A percentile compares a stretch with the other conserved stretches of the same genome.
Evolutionary conservation across 2,113 vertebrate species (phyloP).

Genomic region (Falco punctatus): DNA sequence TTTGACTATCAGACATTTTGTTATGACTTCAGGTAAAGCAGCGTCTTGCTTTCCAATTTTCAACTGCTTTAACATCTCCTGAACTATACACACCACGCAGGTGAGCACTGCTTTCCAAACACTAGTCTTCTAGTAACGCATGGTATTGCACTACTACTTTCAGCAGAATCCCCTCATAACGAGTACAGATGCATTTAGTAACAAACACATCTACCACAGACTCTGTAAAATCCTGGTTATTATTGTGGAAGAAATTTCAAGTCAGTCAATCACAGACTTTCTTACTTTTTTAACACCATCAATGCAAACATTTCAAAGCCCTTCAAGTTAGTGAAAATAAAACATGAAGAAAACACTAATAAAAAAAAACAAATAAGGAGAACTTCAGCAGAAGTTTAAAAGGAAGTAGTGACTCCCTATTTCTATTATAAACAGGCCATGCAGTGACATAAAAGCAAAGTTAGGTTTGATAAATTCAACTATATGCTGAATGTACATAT

Average conservation of each 20-base stretch:
- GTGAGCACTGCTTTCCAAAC: not conserved
- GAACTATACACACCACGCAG: not conserved
- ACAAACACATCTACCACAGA: not conserved
- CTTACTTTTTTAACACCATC: not conserved
- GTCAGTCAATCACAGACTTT: not conserved
- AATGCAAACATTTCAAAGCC: not conserved
- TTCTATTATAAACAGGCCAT: not conserved
- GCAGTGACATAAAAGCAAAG: not conserved
- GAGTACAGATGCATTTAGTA: not conserved
- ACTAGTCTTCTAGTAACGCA: not conserved
- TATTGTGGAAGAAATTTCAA: not conserved
- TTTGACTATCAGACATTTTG: not conserved
- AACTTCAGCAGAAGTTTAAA: not conserved
- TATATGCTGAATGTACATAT: not conserved
- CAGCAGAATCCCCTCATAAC: rapidly evolving
- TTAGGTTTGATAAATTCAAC: not conserved
- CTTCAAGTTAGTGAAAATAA: not conserved
- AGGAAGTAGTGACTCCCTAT: not conserved
- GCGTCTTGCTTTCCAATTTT: not conserved
- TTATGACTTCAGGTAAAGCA: not conserved
- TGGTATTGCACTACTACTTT: not conserved
- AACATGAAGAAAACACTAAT: not conserved
- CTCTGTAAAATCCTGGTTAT: not conserved
- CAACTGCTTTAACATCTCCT: not conserved
- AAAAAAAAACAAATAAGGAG: not conserved